Percentiles rank a stretch among this genome's conserved stretches.
These are phyloP conservation scores for Channa maculata DNA, from an alignment of 2,113 vertebrate genomes.

Conservation along the genomic window DNA sequence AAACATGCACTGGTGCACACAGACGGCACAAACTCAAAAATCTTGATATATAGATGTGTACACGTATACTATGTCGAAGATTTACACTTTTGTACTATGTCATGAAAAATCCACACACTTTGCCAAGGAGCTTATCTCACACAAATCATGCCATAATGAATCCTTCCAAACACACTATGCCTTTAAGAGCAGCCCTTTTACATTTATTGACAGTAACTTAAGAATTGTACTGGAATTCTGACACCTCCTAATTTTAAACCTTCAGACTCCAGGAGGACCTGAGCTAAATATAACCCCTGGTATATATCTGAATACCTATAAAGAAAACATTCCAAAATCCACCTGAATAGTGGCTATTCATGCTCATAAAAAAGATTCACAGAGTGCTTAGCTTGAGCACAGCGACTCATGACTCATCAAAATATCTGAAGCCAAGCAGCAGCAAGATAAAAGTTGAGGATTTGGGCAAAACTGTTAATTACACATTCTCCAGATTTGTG, in stretches of 20 bases:
- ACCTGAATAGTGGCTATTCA: slow-evolving; percentile 77
- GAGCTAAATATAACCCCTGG: slow-evolving; percentile 80
- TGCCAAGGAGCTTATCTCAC: slow-evolving; percentile 54
- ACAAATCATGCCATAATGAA: slow-evolving; percentile 38
- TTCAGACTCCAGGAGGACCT: slow-evolving; percentile 78
- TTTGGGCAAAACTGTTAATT: slow-evolving; percentile 36
- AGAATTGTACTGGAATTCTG: slow-evolving; percentile 82
- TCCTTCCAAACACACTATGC: slow-evolving; percentile 46
- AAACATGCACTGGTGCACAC: slow-evolving; percentile 42
- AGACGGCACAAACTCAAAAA: slow-evolving; percentile 29
- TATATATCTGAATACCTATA: slow-evolving; percentile 77
- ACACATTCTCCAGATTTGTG: slow-evolving; percentile 14
- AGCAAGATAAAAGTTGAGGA: background rate
- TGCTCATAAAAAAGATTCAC: slow-evolving; percentile 65
- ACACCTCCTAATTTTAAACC: slow-evolving; percentile 86
- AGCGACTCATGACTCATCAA: slow-evolving; percentile 62
- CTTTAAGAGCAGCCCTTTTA: slow-evolving; percentile 77
- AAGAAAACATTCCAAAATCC: slow-evolving; percentile 78
- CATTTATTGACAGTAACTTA: slow-evolving; percentile 83
- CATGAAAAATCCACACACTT: slow-evolving; percentile 46
- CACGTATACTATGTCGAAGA: slow-evolving; percentile 50
- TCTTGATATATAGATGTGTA: slow-evolving; percentile 54
- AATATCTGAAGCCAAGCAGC: slow-evolving; percentile 35
- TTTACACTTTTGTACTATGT: slow-evolving; percentile 66
- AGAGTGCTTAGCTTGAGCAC: slow-evolving; percentile 4